phyloP scores from a whole-genome alignment of 1,140 invertebrate species.

The Trialeurodes vaporariorum region DNA sequence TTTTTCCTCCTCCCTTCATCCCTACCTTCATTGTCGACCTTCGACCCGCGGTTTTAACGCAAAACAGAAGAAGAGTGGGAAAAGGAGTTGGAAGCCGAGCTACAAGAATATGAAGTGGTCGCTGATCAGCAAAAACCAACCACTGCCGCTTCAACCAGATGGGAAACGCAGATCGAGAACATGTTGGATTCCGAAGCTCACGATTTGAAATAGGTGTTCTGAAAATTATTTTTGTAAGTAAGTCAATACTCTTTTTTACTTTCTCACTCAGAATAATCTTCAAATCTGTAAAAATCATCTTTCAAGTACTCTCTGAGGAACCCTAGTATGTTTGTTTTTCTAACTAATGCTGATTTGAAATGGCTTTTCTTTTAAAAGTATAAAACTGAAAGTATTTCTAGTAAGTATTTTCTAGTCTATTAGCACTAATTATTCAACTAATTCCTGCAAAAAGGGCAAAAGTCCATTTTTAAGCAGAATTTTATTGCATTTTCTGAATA shows the following conservation, averaged over 20 bases:
- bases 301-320: background rate
- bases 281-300: background rate
- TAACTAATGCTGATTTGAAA: background rate
- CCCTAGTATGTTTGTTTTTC: background rate
- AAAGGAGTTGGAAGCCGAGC: background rate
- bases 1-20: background rate
- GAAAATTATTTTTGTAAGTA: background rate
- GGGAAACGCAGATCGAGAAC: background rate
- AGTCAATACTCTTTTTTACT: background rate
- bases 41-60: background rate
- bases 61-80: background rate
- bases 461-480: too few relatives aligned
- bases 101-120: background rate
- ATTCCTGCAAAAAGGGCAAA: too few relatives aligned
- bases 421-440: too few relatives aligned
- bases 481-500: too few relatives aligned
- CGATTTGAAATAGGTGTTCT: background rate
- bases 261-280: too few relatives aligned
- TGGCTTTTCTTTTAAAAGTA: background rate
- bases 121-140: background rate
- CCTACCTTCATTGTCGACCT: too few relatives aligned
- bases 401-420: background rate
- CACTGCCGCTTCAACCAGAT: background rate
- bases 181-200: background rate
- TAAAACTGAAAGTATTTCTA: background rate